Percentiles rank a stretch among this genome's conserved stretches.
phyloP scores from a whole-genome alignment of 1,140 invertebrate genomes.

The Macrocentrus cingulum region DNA sequence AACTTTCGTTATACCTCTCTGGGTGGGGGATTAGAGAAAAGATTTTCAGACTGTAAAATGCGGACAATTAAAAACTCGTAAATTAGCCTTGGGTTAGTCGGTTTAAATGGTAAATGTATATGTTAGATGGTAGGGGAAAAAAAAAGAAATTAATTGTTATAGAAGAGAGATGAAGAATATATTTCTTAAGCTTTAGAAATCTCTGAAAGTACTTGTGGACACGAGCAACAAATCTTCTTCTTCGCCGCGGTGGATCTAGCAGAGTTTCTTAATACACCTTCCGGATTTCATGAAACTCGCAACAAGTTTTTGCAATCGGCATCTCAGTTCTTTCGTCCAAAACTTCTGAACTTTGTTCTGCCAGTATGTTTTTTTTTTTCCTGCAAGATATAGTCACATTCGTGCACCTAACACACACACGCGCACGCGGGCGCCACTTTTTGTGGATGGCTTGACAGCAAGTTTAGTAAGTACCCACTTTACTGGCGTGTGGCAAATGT shows the following conservation, averaged over 20 bases:
- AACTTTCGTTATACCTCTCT: no score
- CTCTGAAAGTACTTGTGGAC: conserved; percentile 15
- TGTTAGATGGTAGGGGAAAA: no score
- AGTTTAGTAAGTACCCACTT: conserved; percentile 39
- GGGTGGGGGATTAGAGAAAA: no score
- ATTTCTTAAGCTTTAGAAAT: no score
- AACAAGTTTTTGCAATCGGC: conserved; percentile 41
- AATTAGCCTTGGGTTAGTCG: no score
- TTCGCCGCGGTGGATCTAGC: conserved; percentile 13
- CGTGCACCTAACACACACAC: no score
- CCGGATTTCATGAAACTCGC: conserved; percentile 43
- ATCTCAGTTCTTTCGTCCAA: not conserved
- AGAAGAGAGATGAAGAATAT: no score
- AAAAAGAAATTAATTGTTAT: no score
- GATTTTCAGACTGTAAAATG: no score
- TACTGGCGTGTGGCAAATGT: conserved; percentile 29
- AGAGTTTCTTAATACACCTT: conserved; percentile 26
- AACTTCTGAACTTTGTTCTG: not conserved
- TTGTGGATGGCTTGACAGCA: conserved; percentile 10
- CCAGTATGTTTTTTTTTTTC: conserved; percentile 17
- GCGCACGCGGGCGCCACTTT: no score
- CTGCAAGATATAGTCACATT: not conserved
- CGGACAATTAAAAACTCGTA: no score
- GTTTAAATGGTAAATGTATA: no score
- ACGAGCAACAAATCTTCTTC: conserved; percentile 37